Evolutionary conservation across 2,888 invertebrate genomes (phyloP).

Genomic region (Cyclophora albipunctata): DNA sequence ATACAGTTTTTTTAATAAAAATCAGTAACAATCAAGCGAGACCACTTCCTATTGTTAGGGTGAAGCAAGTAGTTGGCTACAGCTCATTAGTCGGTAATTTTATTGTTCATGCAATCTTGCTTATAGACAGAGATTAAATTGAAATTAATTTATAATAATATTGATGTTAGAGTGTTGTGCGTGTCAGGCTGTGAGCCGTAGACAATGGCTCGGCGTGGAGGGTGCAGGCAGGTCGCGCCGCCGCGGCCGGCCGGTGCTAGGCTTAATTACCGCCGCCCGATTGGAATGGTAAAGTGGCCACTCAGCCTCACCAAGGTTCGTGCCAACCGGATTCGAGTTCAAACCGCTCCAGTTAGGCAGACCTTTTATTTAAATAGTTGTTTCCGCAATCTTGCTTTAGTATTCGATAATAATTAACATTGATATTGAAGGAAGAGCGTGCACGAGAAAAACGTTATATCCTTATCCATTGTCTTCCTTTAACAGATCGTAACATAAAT

Average conservation of each 20-base stretch:
- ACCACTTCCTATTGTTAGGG: too few relatives aligned
- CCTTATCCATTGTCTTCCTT: too few relatives aligned
- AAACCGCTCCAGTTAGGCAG: conserved; percentile 67
- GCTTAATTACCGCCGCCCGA: conserved; percentile 60
- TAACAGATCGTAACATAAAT: background rate
- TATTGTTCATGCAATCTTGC: too few relatives aligned
- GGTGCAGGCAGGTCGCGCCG: conserved; percentile 30
- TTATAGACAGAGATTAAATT: too few relatives aligned
- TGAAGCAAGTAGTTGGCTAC: too few relatives aligned
- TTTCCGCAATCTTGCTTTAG: conserved; percentile 54
- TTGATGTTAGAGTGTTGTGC: too few relatives aligned
- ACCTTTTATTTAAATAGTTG: conserved; percentile 55
- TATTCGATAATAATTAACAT: conserved; percentile 16
- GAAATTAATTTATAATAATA: too few relatives aligned
- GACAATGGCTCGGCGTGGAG: conserved; percentile 21
- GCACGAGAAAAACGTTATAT: too few relatives aligned
- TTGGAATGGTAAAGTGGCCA: conserved; percentile 71
- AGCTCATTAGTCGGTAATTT: too few relatives aligned
- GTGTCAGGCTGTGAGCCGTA: too few relatives aligned
- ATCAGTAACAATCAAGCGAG: too few relatives aligned
- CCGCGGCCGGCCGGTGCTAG: conserved; percentile 40
- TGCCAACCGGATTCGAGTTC: conserved; percentile 67
- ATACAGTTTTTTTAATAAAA: background rate
- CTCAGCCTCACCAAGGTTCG: conserved; percentile 65
- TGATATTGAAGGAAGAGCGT: conserved; percentile 1